Base-by-base conservation (phyloP, 2,113 vertebrate genomes). In the Actinemys pallida region DNA sequence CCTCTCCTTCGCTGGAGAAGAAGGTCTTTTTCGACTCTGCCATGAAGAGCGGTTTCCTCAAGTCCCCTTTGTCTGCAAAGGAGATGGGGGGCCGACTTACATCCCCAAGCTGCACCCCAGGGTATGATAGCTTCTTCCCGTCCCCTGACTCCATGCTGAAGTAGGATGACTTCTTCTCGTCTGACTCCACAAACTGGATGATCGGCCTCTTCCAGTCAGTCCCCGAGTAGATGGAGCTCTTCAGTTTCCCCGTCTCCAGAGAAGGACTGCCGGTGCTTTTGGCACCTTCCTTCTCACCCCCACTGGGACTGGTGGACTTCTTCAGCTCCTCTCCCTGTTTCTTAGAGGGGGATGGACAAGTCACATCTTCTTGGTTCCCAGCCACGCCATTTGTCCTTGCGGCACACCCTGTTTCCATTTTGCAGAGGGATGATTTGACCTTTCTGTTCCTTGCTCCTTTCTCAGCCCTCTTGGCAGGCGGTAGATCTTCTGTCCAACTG, bases 151-250 rank as follows among this genome's bases (percentile, higher is more conserved):
- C 98, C 97, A 98, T 97, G 96, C 98, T 98, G 97, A 98, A 98
- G 97, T 98, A 98, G 95, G 90, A 98, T 3, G 98, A 98, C 42
- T 96, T 94, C 95, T 98, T 98, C 93, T 98, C 98, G 0, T 98
- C 98, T 0, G 98, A 98, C 83, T 98, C 98, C 52, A 98, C 98
- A n/a, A 98, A 98, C 94, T 98, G 98, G 83, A 98, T 98, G 93
- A 98, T 98, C 62, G 98, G 98, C 83, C 98, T 95, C 86, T 98
- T 98, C 98, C 98, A 98, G 93, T 98, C 98, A 2, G 90, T 95
- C 35, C 98, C 97, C 1, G 97, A 96, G 91, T 98, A 98, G 19
- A 98, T 92, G 16, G 98, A 92, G 54, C 97, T 97, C 93, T 98
- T 98, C 50, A 98, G 97, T 86, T 98, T 98, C 20, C 95, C 97